Evolutionary conservation across 2,797 vertebrate genomes (phyloP).

Genomic region (Linurgus olivaceus): DNA sequence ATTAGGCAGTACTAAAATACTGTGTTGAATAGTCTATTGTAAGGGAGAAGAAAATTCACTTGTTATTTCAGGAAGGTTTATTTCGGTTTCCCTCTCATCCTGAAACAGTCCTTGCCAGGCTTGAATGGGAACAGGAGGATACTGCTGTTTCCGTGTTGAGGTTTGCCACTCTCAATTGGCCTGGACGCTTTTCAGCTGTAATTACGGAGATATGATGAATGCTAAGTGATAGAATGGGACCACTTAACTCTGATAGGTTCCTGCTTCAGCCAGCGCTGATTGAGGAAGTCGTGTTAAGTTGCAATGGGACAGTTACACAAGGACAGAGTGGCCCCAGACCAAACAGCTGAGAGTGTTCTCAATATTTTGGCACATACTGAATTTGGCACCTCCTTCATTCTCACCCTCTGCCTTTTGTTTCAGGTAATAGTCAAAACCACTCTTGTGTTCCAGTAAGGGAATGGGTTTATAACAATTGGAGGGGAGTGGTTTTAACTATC

Average conservation of each 20-base stretch:
- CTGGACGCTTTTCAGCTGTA: background rate
- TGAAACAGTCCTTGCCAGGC: background rate
- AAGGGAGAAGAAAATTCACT: background rate
- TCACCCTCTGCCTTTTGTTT: background rate
- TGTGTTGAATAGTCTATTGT: background rate
- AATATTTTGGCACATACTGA: background rate
- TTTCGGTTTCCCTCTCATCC: background rate
- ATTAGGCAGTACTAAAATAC: background rate
- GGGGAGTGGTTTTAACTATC: background rate
- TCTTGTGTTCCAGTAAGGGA: background rate
- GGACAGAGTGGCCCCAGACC: background rate
- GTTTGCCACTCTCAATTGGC: background rate
- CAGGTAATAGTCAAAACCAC: background rate
- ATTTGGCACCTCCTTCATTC: background rate
- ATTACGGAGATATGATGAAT: conserved; percentile 23
- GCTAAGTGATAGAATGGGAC: conserved; percentile 48
- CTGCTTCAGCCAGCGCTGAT: background rate
- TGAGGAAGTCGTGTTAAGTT: background rate
- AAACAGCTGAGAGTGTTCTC: background rate
- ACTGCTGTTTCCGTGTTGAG: background rate
- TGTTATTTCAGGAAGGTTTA: background rate
- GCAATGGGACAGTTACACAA: background rate
- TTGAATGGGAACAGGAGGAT: background rate
- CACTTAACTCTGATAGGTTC: background rate
- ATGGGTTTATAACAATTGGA: background rate